Conservation (phyloP, 2,113 vertebrate species). For the Aptenodytes patagonicus region DNA sequence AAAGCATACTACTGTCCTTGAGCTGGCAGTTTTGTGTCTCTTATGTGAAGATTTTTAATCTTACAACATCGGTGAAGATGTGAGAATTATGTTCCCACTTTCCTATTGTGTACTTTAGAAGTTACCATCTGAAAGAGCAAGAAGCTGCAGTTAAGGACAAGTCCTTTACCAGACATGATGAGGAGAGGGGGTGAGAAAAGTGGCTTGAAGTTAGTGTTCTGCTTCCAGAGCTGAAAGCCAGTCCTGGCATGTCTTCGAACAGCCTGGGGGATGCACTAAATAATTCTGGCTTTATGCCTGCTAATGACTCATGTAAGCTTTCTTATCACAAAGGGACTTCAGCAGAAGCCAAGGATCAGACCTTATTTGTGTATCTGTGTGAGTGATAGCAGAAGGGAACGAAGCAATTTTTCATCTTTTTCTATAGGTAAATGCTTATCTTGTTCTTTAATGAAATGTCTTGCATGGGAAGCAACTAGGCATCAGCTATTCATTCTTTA, state of each 20-base stretch:
- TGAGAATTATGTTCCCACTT: background rate
- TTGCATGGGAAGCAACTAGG: background rate
- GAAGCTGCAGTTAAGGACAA: background rate
- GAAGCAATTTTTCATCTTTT: background rate
- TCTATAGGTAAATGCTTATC: background rate
- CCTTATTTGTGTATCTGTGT: background rate
- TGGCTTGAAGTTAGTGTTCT: background rate
- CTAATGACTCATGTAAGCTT: background rate
- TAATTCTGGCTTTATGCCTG: background rate
- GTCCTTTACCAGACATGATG: background rate
- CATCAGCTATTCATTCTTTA: background rate
- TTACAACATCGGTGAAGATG: background rate
- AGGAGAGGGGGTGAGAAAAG: background rate
- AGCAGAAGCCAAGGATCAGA: background rate
- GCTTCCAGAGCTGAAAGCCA: slow-evolving; percentile 8
- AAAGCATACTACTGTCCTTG: background rate
- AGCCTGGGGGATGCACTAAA: background rate
- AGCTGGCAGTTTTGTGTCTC: background rate
- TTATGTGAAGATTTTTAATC: background rate
- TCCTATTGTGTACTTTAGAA: background rate
- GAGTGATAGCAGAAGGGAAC: background rate
- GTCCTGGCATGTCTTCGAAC: background rate
- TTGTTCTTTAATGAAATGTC: background rate
- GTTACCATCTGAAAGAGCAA: background rate
- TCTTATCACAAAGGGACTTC: background rate